phyloP scores from a whole-genome alignment of 2,113 vertebrate genomes.

The Hemiscyllium ocellatum region DNA sequence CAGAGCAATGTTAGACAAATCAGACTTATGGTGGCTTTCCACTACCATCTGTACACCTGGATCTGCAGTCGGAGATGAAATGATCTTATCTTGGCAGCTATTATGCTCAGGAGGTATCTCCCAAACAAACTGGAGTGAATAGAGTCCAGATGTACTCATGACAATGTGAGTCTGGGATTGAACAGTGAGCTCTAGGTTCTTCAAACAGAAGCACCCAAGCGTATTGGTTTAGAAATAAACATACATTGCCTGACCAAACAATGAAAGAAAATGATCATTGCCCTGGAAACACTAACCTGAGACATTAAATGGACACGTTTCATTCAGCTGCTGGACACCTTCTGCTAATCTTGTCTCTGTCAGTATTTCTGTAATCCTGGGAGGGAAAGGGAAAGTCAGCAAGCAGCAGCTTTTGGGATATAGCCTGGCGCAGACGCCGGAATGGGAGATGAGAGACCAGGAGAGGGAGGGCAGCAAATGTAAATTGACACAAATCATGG shows the following conservation, averaged over 20 bases:
- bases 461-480: background rate
- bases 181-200: background rate
- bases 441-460: background rate
- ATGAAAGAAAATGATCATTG: background rate
- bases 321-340: background rate
- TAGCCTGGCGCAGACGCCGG: background rate
- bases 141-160: background rate
- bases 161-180: background rate
- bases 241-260: background rate
- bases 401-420: background rate
- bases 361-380: background rate
- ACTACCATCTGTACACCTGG: background rate
- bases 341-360: background rate
- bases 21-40: background rate
- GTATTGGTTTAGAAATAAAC: background rate
- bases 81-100: background rate
- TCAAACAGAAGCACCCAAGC: background rate
- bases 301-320: background rate
- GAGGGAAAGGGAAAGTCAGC: background rate
- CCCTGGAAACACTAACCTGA: background rate
- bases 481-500: background rate
- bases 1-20: background rate
- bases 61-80: background rate
- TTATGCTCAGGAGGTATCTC: background rate
- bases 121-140: background rate